Evolutionary conservation across 2,888 invertebrate species (phyloP), one percentile per base, ranked within the genome.

Genomic region (Hypomecis punctinalis): DNA sequence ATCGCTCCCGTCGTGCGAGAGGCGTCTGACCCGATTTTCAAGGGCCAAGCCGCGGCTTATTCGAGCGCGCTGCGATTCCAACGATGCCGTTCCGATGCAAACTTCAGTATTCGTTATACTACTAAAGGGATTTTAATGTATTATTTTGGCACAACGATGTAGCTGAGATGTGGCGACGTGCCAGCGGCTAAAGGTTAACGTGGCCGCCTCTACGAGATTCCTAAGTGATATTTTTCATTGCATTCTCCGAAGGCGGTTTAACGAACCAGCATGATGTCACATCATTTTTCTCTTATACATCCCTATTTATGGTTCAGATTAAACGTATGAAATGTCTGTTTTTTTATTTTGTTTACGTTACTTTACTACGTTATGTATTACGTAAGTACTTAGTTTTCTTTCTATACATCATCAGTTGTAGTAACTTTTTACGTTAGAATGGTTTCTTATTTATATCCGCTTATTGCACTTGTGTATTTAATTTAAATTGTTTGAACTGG

Each of bases 101-200:
- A 89, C 80, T 86, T 79, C 77, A 82, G 75, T 82, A 80, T 85
- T 85, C 81, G 79, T 86, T 87, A 85, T 80, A 81, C 79, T 78
- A 73, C 76, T 78, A 83, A 89, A 88, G 82, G 82, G 81, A 82
- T 90, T 90, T 89, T 86, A 90, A 91, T 90, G 84, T 85, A 86
- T 90, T 91, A 89, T 90, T 89, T 89, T 90, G 89, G 90, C 89
- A 89, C 86, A 84, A 83, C 81, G 85, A 84, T 82, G 84, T 81
- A 84, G 77, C 77, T 76, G 70, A 70, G 68, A 68, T 68, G 79
- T 92, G 91, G 91, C 90, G 72, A 52, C 54, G 75, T 84, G 91
- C 91, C 91, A 91, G 78, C 84, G 72, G 79, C 83, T 85, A 84
- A 90, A 90, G 88, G 89, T 88, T 89, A 88, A 87, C 88, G 85